Percentiles rank a stretch among this genome's conserved stretches.
Conservation (phyloP, 2,888 invertebrate species). For the Encarsia formosa region DNA sequence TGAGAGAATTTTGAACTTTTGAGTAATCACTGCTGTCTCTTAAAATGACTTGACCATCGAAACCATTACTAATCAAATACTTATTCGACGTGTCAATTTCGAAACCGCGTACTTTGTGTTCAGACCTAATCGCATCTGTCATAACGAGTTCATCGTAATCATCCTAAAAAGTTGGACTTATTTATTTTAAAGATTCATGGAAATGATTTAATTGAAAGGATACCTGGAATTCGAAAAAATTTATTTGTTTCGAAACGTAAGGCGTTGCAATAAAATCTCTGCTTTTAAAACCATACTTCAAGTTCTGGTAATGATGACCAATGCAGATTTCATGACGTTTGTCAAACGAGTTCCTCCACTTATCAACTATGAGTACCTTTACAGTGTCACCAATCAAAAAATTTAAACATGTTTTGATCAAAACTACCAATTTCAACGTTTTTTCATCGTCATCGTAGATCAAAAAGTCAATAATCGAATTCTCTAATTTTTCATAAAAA, state of each 20-base stretch:
- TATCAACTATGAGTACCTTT: constrained; percentile 21
- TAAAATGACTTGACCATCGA: constrained; percentile 52
- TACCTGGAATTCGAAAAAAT: constrained; percentile 35
- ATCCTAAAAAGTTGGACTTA: constrained; percentile 28
- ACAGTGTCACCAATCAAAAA: constrained; percentile 6
- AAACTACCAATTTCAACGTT: constrained; percentile 28
- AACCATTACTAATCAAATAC: constrained; percentile 47
- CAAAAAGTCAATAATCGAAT: constrained; percentile 35
- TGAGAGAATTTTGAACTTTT: constrained; percentile 37
- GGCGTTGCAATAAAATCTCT: constrained; percentile 34
- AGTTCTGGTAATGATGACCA: constrained; percentile 25
- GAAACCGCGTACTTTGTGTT: constrained; percentile 50
- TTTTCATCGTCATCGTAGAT: constrained; percentile 29
- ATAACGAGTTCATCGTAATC: constrained; percentile 30
- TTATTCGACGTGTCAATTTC: constrained; percentile 35
- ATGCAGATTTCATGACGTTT: constrained; percentile 28
- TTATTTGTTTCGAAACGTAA: constrained; percentile 37
- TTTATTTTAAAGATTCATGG: background rate
- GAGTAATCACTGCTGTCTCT: constrained; percentile 38
- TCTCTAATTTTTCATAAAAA: constrained; percentile 7
- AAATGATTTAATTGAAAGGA: background rate
- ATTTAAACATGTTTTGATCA: constrained; percentile 22
- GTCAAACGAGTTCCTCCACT: constrained; percentile 4
- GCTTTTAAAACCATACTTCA: constrained; percentile 29
- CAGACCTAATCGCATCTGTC: constrained; percentile 31